Evolutionary conservation across 1,140 invertebrate species (phyloP).

Genomic region (Ditylenchus dipsaci): DNA sequence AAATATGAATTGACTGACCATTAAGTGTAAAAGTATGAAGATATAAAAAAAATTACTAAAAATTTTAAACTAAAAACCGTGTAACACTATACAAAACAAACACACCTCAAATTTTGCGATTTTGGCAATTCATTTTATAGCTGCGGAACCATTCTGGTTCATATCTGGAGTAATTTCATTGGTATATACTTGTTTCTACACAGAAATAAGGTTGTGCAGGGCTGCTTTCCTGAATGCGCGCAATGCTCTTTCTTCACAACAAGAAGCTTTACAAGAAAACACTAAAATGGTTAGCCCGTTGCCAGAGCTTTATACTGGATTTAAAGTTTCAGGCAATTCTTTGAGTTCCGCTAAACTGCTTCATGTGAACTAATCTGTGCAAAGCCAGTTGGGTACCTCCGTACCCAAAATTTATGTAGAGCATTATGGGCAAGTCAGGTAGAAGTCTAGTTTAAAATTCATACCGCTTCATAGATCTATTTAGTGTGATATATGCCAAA

Average conservation of each 20-base stretch:
- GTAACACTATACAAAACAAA: too few species aligned
- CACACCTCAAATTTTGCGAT: too few species aligned
- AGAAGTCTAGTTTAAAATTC: not conserved
- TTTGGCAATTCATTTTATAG: too few species aligned
- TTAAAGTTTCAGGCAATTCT: constrained; percentile 40
- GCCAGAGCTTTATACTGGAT: not conserved
- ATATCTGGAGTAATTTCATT: constrained; percentile 52
- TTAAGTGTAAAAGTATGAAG: too few species aligned
- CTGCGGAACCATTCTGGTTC: not conserved
- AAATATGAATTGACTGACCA: not conserved
- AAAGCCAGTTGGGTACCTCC: constrained; percentile 38
- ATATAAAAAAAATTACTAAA: too few species aligned
- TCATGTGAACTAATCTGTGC: constrained; percentile 45
- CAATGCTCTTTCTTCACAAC: constrained; percentile 47
- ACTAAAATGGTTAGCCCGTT: constrained; percentile 36
- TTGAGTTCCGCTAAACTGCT: constrained; percentile 42
- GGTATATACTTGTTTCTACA: constrained; percentile 46
- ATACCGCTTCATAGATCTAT: not conserved
- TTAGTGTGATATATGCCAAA: constrained; percentile 48
- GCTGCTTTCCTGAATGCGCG: constrained; percentile 53
- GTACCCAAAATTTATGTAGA: constrained; percentile 49
- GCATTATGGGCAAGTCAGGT: constrained; percentile 42
- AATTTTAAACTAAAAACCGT: too few species aligned
- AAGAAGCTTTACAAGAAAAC: constrained; percentile 34
- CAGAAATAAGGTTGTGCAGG: constrained; percentile 35